A percentile compares a stretch with the other conserved stretches of the same genome.
Conservation (phyloP, 2,113 vertebrate genomes). For the Cynoglossus semilaevis region DNA sequence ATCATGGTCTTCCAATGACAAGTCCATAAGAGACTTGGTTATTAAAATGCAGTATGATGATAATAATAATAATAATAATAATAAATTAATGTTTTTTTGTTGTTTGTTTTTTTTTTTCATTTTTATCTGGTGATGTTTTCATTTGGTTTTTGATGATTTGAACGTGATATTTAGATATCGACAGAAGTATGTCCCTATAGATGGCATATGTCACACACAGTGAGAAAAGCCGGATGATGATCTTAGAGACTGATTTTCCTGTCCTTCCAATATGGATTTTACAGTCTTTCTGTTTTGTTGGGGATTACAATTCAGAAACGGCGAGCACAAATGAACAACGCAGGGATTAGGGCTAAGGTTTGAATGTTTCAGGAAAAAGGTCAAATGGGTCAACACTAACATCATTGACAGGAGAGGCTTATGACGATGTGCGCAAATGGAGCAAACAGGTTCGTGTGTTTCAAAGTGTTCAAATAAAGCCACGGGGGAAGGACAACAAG, state of each 20-base stretch:
- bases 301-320: conserved; percentile 35
- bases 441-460: conserved; percentile 25
- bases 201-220: conserved; percentile 50
- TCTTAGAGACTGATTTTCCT: conserved; percentile 64
- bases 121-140: too few relatives aligned
- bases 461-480: conserved; percentile 35
- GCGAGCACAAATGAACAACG: conserved; percentile 46
- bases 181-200: too few relatives aligned
- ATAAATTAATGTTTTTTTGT: too few relatives aligned
- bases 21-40: too few relatives aligned
- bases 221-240: conserved; percentile 49
- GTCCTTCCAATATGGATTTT: conserved; percentile 70
- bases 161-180: too few relatives aligned
- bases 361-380: conserved; percentile 15
- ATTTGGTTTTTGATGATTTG: too few relatives aligned
- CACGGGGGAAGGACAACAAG: conserved; percentile 8
- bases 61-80: too few relatives aligned
- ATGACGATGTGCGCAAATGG: conserved; percentile 12
- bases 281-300: conserved; percentile 35
- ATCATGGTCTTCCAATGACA: conserved; percentile 59
- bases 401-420: conserved; percentile 3
- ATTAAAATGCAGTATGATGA: too few relatives aligned
- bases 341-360: conserved; percentile 50
- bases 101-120: too few relatives aligned
- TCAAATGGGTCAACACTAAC: conserved; percentile 25